These are phyloP conservation scores for Nectonema munidae DNA, from an alignment of 2,888 invertebrate species.

Conservation along the genomic window DNA sequence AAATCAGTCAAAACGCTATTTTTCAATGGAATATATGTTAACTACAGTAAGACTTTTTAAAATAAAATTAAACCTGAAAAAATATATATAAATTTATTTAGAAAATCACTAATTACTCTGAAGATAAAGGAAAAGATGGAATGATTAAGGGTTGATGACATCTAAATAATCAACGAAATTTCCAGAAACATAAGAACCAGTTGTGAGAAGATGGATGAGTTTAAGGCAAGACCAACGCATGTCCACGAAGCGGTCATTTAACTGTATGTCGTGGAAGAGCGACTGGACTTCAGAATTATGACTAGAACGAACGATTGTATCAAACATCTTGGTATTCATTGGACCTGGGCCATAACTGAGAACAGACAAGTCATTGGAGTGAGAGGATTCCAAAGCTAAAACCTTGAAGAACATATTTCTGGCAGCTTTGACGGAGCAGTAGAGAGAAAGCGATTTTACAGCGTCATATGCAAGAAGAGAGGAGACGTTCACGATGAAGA, in stretches of 20 bases:
- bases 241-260: neutral
- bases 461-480: neutral
- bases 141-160: too few species aligned
- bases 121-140: too few species aligned
- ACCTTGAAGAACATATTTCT: constrained; percentile 8
- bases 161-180: constrained; percentile 9
- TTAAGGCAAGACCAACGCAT: neutral
- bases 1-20: too few species aligned
- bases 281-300: too few species aligned
- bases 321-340: constrained; percentile 6
- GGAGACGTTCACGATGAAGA: constrained; percentile 6
- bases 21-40: too few species aligned
- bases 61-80: too few species aligned
- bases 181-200: constrained; percentile 6
- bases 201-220: neutral
- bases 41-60: too few species aligned
- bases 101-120: too few species aligned
- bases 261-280: neutral
- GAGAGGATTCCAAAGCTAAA: neutral
- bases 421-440: constrained; percentile 2
- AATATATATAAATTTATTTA: too few species aligned
- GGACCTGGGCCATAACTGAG: constrained; percentile 10
- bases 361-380: neutral
- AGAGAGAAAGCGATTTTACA: neutral
- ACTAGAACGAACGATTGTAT: neutral